Base-by-base conservation (phyloP, 53 echinoderm and acorn worm genomes). In the Echinometra lucunter region DNA sequence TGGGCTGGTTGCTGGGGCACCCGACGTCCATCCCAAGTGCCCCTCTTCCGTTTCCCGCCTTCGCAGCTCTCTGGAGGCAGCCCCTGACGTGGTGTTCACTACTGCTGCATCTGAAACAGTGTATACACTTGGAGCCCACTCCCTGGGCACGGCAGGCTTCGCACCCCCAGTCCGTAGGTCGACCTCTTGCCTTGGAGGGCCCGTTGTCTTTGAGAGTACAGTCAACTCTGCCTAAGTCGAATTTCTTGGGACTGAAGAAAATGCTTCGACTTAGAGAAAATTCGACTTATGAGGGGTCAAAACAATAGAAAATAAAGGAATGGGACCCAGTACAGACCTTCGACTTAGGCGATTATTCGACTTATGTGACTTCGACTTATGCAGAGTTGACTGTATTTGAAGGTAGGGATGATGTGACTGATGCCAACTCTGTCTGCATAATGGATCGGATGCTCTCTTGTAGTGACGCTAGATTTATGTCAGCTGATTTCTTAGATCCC, bases 81-180 rank as follows among this genome's bases (percentile, higher is more conserved):
- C 92, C 92, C 27, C 92, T 23, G 11, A 13, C 30, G 37, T 74
- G 78, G 37, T 93, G 93, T 4, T 93, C 80, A 23, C 32, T 45
- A 15, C 53, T 53, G 23, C 94, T 85, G 35, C 94, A 94, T 34
- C 40, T 32, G 18, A 82, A 94, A 66, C 94, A 94, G 94, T 94
- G 94, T 9, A 1, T 16, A 35, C 94, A 94, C 17, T 49, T 10
- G 1, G 7, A 2, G 0, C 19, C 78, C 30, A 13, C 40, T 12
- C 78, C 78, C 2, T 27, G 30, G 28, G 9, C 32, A 32, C 30
- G 32, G 60, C 89, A 89, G 1, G 4, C 58, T 1, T 89, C 18
- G 37, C 89, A 89, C 3, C 58, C 89, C 60, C 88, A 27, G 10
- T 55, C 56, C 1, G 87, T 1, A 3, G 47, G 87, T 18, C 87